Conservation (phyloP, 30 jellyfish, hydroid and myxozoan genomes). For the Cassiopea andromeda region DNA sequence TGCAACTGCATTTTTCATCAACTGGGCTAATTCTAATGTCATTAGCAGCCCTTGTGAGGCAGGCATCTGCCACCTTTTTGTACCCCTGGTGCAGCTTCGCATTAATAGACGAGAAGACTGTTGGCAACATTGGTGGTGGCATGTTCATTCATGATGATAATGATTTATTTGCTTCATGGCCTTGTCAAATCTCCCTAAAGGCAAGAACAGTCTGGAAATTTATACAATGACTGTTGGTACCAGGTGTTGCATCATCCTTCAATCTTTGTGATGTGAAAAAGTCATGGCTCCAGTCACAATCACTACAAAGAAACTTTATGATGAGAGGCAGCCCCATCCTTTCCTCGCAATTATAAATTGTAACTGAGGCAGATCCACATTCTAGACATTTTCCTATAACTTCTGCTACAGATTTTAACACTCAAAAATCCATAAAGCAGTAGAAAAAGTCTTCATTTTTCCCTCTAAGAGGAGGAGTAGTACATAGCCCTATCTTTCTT, state of each 20-base stretch:
- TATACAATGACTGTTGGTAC: background rate
- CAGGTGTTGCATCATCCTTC: background rate
- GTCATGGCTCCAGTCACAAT: background rate
- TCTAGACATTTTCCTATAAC: background rate
- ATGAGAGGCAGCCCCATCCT: background rate
- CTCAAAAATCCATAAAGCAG: no score
- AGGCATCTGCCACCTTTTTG: background rate
- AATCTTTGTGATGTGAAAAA: background rate
- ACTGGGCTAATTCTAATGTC: background rate
- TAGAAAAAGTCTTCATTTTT: no score
- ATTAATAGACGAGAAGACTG: background rate
- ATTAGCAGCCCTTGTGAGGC: constrained; percentile 8
- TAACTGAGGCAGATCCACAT: background rate
- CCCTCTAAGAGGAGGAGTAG: no score
- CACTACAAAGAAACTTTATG: background rate
- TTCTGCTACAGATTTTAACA: background rate
- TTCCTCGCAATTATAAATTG: background rate
- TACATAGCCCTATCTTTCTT: no score
- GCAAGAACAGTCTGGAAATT: background rate
- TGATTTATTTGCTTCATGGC: background rate
- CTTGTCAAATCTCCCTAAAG: background rate
- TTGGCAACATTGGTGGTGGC: background rate
- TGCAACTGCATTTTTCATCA: background rate
- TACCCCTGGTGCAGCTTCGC: background rate
- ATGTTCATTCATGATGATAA: background rate